Evolutionary conservation across 1,140 invertebrate genomes (phyloP).

Genomic region (Euschistus heros): DNA sequence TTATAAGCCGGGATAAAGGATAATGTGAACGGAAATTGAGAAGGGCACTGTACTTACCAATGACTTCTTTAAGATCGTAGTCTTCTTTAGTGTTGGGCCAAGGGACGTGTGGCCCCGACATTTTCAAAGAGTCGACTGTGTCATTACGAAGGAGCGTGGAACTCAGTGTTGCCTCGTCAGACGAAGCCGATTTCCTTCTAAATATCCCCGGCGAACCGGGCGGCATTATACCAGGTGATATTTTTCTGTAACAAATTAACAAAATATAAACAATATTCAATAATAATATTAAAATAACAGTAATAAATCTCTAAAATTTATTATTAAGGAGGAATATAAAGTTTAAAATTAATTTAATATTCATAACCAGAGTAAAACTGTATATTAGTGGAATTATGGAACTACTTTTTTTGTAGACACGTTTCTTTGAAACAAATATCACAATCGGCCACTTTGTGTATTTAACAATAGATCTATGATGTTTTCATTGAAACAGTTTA

Average conservation of each 20-base stretch:
- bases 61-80: conserved; percentile 89
- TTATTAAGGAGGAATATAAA: no score
- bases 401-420: no score
- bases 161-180: conserved; percentile 28
- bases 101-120: conserved; percentile 34
- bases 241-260: conserved; percentile 40
- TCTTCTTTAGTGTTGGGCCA: conserved; percentile 91
- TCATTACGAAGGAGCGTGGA: conserved; percentile 10
- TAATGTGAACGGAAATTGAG: neutral
- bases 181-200: conserved; percentile 46
- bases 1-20: neutral
- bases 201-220: conserved; percentile 53
- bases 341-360: no score
- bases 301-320: no score
- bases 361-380: no score
- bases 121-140: conserved; percentile 6
- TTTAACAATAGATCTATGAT: no score
- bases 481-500: no score
- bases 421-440: no score
- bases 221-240: conserved; percentile 48
- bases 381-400: no score
- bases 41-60: conserved; percentile 55
- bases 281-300: no score
- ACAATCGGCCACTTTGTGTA: no score
- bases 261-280: no score